phyloP scores from a whole-genome alignment of 1,140 invertebrate genomes.

The Calephelis nemesis region DNA sequence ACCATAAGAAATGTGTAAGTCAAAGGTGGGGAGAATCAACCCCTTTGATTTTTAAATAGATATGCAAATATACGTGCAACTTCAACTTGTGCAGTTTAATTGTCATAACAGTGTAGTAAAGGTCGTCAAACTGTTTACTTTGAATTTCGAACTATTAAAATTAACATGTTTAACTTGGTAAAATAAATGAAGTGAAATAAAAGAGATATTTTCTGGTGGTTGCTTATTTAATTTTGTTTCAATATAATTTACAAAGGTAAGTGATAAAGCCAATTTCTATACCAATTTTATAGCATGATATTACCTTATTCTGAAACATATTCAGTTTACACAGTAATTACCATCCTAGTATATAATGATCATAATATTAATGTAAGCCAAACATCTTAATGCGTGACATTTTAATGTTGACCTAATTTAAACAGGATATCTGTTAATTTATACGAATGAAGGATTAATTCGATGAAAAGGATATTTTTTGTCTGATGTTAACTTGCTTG shows the following conservation, averaged over 20 bases:
- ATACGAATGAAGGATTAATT: not conserved
- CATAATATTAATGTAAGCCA: not conserved
- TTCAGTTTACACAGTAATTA: conserved; percentile 1
- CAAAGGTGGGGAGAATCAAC: conserved; percentile 37
- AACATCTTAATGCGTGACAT: conserved; percentile 4
- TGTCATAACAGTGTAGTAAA: conserved; percentile 50
- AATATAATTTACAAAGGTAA: conserved; percentile 36
- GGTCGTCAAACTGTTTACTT: conserved; percentile 45
- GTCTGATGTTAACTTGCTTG: conserved; percentile 35
- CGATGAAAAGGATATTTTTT: not conserved
- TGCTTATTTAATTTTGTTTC: conserved; percentile 41
- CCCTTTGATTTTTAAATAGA: conserved; percentile 46
- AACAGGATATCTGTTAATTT: conserved; percentile 24
- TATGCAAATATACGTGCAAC: conserved; percentile 43
- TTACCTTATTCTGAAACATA: conserved; percentile 2
- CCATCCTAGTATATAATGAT: not conserved
- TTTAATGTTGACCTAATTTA: conserved; percentile 2
- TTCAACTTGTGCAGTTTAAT: conserved; percentile 44
- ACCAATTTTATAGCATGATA: conserved; percentile 17
- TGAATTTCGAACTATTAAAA: not conserved
- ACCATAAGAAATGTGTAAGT: not conserved
- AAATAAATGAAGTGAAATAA: conserved; percentile 24
- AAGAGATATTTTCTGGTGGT: conserved; percentile 40
- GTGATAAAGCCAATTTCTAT: conserved; percentile 21
- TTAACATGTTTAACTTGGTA: not conserved